Evolutionary conservation across 37 sponge, comb jelly and placozoan species (phyloP).

Genomic region (Mnemiopsis leidyi): DNA sequence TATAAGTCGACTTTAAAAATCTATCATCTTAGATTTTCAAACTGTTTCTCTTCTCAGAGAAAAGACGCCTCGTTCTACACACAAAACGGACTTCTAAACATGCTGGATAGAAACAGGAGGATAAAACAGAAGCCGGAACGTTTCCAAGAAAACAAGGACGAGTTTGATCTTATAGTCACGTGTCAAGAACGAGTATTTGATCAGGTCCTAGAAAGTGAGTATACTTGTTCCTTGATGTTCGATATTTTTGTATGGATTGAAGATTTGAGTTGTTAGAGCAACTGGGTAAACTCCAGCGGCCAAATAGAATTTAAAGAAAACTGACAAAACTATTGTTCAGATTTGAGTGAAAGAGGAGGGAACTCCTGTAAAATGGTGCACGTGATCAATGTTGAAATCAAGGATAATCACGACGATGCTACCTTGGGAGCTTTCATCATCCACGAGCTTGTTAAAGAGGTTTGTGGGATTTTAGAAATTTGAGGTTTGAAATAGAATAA

Average conservation of each 20-base stretch:
- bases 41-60: background rate
- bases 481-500: no score
- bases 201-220: conserved; percentile 85
- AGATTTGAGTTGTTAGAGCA: no score
- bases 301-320: no score
- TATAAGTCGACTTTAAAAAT: no score
- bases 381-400: conserved; percentile 89
- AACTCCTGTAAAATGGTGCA: conserved; percentile 69
- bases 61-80: conserved; percentile 71
- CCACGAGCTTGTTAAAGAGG: conserved; percentile 83
- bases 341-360: conserved; percentile 17
- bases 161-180: conserved; percentile 88
- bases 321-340: no score
- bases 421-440: conserved; percentile 92
- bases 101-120: conserved; percentile 95
- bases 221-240: no score
- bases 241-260: no score
- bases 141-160: conserved; percentile 79
- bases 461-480: no score
- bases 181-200: conserved; percentile 96
- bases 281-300: no score
- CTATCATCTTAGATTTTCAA: background rate
- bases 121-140: conserved; percentile 87
- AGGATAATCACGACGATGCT: conserved; percentile 98
- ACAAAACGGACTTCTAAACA: conserved; percentile 95